Conservation (phyloP, 1,140 invertebrate genomes). For the Medauroidea extradentata region DNA sequence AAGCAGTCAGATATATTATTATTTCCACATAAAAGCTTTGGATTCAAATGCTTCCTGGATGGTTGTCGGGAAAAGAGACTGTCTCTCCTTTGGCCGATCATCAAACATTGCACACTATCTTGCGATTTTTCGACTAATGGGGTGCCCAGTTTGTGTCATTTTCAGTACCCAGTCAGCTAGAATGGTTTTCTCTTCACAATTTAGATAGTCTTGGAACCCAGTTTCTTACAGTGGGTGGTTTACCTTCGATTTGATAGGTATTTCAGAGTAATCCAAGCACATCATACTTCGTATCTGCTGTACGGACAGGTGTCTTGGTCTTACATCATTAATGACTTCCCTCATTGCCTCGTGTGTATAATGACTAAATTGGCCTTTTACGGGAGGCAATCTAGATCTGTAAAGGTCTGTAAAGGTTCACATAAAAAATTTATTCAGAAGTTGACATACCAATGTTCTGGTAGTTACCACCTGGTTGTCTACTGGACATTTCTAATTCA, state of each 20-base stretch:
- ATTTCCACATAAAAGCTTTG: constrained; percentile 2
- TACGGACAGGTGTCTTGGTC: too few species aligned
- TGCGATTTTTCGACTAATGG: constrained; percentile 34
- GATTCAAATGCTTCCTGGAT: constrained; percentile 1
- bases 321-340: too few species aligned
- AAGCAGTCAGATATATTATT: background rate
- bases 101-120: constrained; percentile 38
- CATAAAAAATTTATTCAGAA: background rate
- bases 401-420: background rate
- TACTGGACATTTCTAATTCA: too few species aligned
- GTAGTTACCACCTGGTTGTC: too few species aligned
- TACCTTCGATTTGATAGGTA: too few species aligned
- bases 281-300: too few species aligned
- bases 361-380: background rate
- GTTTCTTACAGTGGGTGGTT: background rate
- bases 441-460: background rate
- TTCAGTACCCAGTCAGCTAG: constrained; percentile 31
- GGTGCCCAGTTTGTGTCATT: constrained; percentile 36
- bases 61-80: constrained; percentile 13
- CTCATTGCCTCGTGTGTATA: background rate
- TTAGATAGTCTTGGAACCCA: background rate
- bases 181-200: constrained; percentile 28
- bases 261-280: too few species aligned
- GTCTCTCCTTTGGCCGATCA: constrained; percentile 27
- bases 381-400: background rate